Evolutionary conservation across 2,113 vertebrate species (phyloP), one percentile per base, ranked within the genome.

Genomic region (Acrocephalus kingi): DNA sequence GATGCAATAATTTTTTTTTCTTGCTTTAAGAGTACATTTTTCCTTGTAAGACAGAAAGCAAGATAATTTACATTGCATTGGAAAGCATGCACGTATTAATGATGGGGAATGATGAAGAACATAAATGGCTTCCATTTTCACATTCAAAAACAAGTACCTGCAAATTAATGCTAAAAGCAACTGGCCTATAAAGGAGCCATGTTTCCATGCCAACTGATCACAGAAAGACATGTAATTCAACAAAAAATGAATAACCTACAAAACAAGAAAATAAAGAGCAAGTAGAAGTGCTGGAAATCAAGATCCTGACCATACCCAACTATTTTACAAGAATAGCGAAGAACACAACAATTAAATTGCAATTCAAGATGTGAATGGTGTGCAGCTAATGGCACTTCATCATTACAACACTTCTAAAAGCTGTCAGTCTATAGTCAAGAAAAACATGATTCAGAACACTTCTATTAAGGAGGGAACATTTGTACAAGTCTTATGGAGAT

Each of bases 141-240:
- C 73, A 87, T 82, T 93, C 54, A 75, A 89, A 95, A 96, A 77
- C 90, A 93, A 93, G 76, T 95, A 96, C 96, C 93, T 95, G 92
- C 90, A 96, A 96, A 97, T 94, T 94, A 96, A 95, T 46, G 90
- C 76, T 97, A 96, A 96, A 97, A 96, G 96, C 94, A 95, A 93
- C 68, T 61, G 68, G 90, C 45, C 95, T 96, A 92, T 68, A 93
- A 93, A 92, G 67, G 22, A 85, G 13, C 52, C 88, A 74, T 62
- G 94, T 96, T 96, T 94, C 96, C 92, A 92, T 95, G 96, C 96
- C 96, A 97, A 95, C 94, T 93, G 88, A 97, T 92, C 56, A 84
- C 79, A 90, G 83, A 90, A 94, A 96, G 81, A 88, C 72, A 74
- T 20, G 9, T 30, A 97, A 95, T 77, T 94, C 92, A 86, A 89